phyloP scores from a whole-genome alignment of 2,113 vertebrate genomes.

The Origma solitaria region DNA sequence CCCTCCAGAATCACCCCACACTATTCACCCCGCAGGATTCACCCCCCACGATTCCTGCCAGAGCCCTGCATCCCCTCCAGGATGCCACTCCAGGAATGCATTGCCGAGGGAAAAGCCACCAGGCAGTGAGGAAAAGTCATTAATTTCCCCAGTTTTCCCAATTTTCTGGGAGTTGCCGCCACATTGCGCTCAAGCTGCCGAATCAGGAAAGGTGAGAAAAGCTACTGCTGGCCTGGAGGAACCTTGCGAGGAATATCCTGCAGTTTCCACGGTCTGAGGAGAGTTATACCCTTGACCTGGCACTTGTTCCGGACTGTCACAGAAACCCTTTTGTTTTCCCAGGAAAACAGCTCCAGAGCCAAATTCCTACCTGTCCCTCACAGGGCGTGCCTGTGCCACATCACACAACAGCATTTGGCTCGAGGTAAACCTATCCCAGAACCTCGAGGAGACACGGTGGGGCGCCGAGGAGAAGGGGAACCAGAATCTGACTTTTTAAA shows the following conservation, averaged over 20 bases:
- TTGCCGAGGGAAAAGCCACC: neutral
- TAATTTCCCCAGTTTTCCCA: neutral
- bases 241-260: neutral
- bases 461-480: neutral
- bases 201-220: neutral
- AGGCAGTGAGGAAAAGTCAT: accelerated
- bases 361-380: neutral
- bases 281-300: neutral
- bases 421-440: neutral
- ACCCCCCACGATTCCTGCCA: too few relatives aligned
- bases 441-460: neutral
- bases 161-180: neutral
- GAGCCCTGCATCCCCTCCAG: neutral
- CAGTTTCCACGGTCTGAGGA: neutral
- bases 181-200: accelerated
- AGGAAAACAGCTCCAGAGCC: neutral
- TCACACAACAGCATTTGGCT: neutral
- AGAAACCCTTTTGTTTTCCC: conserved; percentile 10
- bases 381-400: neutral
- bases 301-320: neutral
- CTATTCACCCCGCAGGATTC: too few relatives aligned
- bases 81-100: neutral
- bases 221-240: accelerated
- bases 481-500: too few relatives aligned
- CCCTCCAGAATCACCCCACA: too few relatives aligned